Base-by-base conservation (phyloP, 2,797 vertebrate species). In the Agapornis canus region DNA sequence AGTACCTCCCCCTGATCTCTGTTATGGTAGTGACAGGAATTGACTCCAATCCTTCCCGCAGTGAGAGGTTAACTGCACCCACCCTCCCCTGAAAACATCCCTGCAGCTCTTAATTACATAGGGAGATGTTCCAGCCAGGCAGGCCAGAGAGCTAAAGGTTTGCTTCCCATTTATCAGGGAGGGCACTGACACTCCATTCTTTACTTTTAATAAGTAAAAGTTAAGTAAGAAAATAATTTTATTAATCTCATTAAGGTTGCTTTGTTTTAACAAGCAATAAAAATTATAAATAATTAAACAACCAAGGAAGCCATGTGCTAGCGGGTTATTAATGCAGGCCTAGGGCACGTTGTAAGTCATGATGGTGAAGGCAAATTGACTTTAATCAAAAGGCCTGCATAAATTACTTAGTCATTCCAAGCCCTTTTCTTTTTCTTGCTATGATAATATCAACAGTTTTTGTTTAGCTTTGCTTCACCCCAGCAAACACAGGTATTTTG, bases 221-320 rank as follows among this genome's bases (percentile, higher is more conserved):
- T 97, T 92, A 92, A 95, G 19, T 68, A 90, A 93, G 75, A 96
- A 95, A 96, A 95, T 68, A 69, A 91, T 94, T 86, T 68, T 69
- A 79, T 79, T 94, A 93, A 93, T 93, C 92, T 96, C 91, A 90
- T 97, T 94, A 93, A 52, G 52, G 90, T 84, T 79, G 37, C 52
- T 96, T 96, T 94, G 47, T 94, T 96, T 89, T 56, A 95, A 92
- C 25, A 95, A 94, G 84, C 47, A 94, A 90, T 95, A 96, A 91
- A 91, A 95, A 75, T 75, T 90, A 84, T 94, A 96, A 96, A 96
- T 97, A 97, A 97, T 96, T 96, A 81, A 97, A 89, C 72, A 96
- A 88, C 85, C 71, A 94, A 90, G 54, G 29, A 94, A 96, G 35
- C 91, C 82, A 43, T 83, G 68, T 96, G 92, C 92, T 81, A 63